Conservation (phyloP, 2,113 vertebrate genomes). For the Shinisaurus crocodilurus region DNA sequence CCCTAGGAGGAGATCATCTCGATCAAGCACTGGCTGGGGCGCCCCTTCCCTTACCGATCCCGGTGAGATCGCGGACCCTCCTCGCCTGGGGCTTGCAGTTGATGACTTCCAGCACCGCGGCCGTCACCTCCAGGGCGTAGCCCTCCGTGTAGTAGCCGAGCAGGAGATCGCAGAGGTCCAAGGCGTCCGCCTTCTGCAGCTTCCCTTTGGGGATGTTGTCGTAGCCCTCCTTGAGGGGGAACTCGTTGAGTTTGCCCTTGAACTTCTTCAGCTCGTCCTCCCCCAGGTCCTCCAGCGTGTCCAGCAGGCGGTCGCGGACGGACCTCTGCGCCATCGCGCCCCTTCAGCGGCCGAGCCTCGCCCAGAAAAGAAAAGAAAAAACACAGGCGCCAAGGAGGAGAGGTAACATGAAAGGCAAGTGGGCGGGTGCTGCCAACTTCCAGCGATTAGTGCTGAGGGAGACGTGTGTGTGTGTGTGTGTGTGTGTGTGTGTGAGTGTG, state of each 20-base stretch:
- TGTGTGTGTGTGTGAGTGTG: too few species aligned
- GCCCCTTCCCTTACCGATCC: not conserved
- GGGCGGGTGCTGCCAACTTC: too few species aligned
- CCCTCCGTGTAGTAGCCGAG: not conserved
- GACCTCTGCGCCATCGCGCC: not conserved
- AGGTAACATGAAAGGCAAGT: too few species aligned
- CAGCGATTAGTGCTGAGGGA: too few species aligned
- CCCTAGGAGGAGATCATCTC: too few species aligned
- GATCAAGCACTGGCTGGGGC: not conserved
- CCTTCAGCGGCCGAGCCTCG: not conserved
- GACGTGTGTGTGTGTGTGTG: too few species aligned
- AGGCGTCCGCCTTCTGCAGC: not conserved
- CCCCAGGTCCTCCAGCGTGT: not conserved
- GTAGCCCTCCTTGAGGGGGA: not conserved
- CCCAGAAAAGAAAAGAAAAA: too few species aligned
- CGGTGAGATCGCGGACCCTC: not conserved
- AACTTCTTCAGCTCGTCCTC: not conserved
- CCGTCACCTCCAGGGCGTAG: slow-evolving; percentile 1
- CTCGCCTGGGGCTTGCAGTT: not conserved
- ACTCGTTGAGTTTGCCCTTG: not conserved
- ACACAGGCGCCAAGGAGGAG: too few species aligned
- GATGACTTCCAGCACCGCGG: not conserved
- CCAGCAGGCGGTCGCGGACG: not conserved
- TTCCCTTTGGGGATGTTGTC: not conserved
- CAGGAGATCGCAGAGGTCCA: not conserved